Percentiles rank a stretch among this genome's conserved stretches.
phyloP scores from a whole-genome alignment of 2,888 invertebrate species.

The Coleophora flavipennella region DNA sequence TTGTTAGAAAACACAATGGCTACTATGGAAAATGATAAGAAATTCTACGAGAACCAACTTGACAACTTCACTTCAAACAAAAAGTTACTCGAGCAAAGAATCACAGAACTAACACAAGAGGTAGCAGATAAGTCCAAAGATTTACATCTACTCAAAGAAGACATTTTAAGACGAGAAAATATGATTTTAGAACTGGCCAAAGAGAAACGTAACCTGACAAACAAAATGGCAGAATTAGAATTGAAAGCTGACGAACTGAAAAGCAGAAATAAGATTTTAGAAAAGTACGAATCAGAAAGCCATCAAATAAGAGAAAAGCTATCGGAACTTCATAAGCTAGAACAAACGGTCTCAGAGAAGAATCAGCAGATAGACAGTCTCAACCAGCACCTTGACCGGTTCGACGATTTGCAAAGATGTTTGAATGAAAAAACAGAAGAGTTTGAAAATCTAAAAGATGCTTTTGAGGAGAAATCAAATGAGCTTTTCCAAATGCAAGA shows the following conservation, averaged over 20 bases:
- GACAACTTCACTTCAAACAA: slow-evolving; percentile 69
- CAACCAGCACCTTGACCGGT: slow-evolving; percentile 60
- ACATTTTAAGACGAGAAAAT: slow-evolving; percentile 69
- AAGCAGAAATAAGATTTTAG: slow-evolving; percentile 47
- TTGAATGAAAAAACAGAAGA: slow-evolving; percentile 64
- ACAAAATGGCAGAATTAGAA: slow-evolving; percentile 59
- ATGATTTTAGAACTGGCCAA: slow-evolving; percentile 72
- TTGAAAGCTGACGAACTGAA: slow-evolving; percentile 64
- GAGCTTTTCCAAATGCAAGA: slow-evolving; percentile 56
- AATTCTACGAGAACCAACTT: slow-evolving; percentile 70
- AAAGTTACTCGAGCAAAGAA: slow-evolving; percentile 65
- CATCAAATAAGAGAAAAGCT: slow-evolving; percentile 64
- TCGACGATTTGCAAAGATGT: slow-evolving; percentile 63
- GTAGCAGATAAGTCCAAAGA: slow-evolving; percentile 67
- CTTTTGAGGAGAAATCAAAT: slow-evolving; percentile 57
- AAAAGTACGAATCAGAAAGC: slow-evolving; percentile 51
- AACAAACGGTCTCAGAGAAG: slow-evolving; percentile 70
- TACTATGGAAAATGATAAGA: slow-evolving; percentile 67
- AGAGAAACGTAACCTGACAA: slow-evolving; percentile 70
- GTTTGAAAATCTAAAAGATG: slow-evolving; percentile 55
- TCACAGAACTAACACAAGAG: slow-evolving; percentile 71
- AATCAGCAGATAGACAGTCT: slow-evolving; percentile 67
- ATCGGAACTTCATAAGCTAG: slow-evolving; percentile 58
- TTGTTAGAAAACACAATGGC: slow-evolving; percentile 63
- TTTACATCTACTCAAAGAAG: slow-evolving; percentile 67